Evolutionary conservation across 2,113 vertebrate species (phyloP).

Genomic region (Hydrochoerus hydrochaeris): DNA sequence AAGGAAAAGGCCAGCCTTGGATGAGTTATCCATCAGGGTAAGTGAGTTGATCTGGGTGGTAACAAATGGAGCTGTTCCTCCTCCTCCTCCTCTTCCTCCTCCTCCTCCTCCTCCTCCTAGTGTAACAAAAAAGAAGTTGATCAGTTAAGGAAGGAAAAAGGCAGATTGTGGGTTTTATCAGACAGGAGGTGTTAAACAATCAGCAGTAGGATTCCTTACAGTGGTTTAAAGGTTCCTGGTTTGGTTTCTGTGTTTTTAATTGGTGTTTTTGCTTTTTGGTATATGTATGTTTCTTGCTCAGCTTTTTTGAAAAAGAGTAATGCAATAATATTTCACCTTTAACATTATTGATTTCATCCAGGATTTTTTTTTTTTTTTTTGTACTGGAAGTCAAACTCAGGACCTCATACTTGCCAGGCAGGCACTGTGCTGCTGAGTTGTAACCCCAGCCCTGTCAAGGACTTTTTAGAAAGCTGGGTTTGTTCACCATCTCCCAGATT

Average conservation of each 20-base stretch:
- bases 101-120: not conserved
- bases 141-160: not conserved
- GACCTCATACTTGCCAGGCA: too few species aligned
- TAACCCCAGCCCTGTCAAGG: too few species aligned
- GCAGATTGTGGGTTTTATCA: slow-evolving; percentile 58
- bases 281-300: not conserved
- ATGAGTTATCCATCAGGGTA: not conserved
- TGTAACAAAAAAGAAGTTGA: not conserved
- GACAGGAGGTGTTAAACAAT: slow-evolving; percentile 58
- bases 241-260: not conserved
- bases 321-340: not conserved
- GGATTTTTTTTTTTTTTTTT: not conserved
- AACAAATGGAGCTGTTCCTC: not conserved
- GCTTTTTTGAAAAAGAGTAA: slow-evolving; percentile 33
- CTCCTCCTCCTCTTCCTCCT: too few species aligned
- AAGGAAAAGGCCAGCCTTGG: not conserved
- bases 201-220: slow-evolving; percentile 27
- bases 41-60: not conserved
- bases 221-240: slow-evolving; percentile 50
- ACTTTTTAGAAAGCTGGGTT: not conserved
- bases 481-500: too few species aligned
- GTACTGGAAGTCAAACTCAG: too few species aligned
- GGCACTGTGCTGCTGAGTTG: too few species aligned
- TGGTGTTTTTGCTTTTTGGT: slow-evolving; percentile 45
- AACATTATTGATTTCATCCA: not conserved